Conservation (phyloP, 2,113 vertebrate genomes). For the Trematocara unimaculatum region DNA sequence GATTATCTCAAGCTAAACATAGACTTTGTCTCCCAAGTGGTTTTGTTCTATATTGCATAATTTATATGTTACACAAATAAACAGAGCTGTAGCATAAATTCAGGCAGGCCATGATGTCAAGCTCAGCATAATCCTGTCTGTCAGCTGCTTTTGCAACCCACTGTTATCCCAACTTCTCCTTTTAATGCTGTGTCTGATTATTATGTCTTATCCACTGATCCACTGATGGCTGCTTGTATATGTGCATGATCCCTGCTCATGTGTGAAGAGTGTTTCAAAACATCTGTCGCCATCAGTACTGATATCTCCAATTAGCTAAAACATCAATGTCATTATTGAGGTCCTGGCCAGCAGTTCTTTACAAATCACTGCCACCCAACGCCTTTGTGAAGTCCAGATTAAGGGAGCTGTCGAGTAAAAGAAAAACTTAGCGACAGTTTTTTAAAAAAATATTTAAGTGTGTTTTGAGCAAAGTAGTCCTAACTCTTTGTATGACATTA, state of each 20-base stretch:
- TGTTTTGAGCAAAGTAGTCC: neutral
- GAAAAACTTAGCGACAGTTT: neutral
- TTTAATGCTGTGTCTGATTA: neutral
- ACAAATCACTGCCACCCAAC: neutral
- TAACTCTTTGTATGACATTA: neutral
- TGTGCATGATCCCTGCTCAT: neutral
- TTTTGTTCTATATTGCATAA: neutral
- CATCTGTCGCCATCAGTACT: neutral
- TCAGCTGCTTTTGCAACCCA: neutral
- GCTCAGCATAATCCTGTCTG: neutral
- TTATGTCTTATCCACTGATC: neutral
- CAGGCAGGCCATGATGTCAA: neutral
- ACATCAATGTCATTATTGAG: neutral
- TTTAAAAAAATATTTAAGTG: neutral
- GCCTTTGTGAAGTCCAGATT: neutral
- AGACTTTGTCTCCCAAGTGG: neutral
- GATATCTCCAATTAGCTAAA: neutral
- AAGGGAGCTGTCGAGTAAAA: neutral
- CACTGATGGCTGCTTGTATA: neutral
- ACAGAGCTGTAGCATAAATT: neutral
- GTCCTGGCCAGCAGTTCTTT: neutral
- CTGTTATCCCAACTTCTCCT: neutral
- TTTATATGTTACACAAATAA: neutral
- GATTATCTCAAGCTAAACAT: neutral
- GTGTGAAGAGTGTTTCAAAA: neutral